These are phyloP conservation scores for Nylanderia fulva DNA, from an alignment of 1,140 invertebrate genomes.

Conservation along the genomic window DNA sequence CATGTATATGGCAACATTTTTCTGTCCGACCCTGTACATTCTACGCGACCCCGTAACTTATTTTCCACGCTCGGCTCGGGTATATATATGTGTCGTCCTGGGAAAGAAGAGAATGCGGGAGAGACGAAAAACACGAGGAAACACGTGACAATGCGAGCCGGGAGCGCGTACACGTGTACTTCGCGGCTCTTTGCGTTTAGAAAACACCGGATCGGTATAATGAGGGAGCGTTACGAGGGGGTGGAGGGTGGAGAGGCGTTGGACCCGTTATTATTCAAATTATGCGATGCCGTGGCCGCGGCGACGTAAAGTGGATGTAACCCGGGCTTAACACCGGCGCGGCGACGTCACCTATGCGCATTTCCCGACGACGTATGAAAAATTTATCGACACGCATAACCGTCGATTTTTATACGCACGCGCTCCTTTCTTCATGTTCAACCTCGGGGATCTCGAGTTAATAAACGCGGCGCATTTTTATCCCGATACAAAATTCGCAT, in stretches of 20 bases:
- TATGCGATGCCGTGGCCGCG: constrained; percentile 24
- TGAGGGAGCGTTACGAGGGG: constrained; percentile 28
- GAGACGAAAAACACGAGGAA: constrained; percentile 39
- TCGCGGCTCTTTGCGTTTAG: constrained; percentile 40
- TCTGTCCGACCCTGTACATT: constrained; percentile 1
- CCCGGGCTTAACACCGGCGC: constrained; percentile 30
- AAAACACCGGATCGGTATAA: constrained; percentile 54
- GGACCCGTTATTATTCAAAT: constrained; percentile 59
- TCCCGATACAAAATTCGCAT: constrained; percentile 36
- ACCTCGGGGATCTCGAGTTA: not conserved
- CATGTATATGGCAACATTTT: constrained; percentile 39
- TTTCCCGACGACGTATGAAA: constrained; percentile 55
- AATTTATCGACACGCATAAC: constrained; percentile 60
- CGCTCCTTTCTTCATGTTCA: not conserved
- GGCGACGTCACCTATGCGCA: constrained; percentile 46
- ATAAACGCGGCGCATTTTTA: constrained; percentile 38
- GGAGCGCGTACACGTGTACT: not conserved
- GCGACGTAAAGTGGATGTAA: constrained; percentile 50
- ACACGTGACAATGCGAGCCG: constrained; percentile 36
- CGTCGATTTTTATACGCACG: constrained; percentile 46
- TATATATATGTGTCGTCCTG: constrained; percentile 33
- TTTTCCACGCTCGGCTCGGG: constrained; percentile 35
- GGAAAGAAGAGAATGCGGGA: constrained; percentile 6
- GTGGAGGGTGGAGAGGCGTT: not conserved
- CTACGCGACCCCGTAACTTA: constrained; percentile 44